Evolutionary conservation across 2,113 vertebrate genomes (phyloP).

Genomic region (Asarcornis scutulata): DNA sequence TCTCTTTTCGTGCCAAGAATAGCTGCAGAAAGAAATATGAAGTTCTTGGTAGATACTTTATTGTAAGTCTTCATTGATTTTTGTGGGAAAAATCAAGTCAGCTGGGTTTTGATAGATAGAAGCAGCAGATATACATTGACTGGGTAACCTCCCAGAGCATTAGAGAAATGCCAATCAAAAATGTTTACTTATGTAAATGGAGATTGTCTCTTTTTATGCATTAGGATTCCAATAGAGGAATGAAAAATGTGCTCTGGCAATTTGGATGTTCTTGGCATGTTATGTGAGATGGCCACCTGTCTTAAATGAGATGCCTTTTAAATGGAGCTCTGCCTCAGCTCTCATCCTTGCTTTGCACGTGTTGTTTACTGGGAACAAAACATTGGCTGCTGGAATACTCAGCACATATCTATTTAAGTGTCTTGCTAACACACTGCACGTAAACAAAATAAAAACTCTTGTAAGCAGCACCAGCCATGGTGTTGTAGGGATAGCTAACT

Average conservation of each 20-base stretch:
- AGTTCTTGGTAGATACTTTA: neutral
- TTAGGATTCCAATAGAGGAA: neutral
- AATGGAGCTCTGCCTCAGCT: neutral
- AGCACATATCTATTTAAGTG: neutral
- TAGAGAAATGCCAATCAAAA: neutral
- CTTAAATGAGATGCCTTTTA: neutral
- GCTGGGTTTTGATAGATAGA: neutral
- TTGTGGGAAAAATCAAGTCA: neutral
- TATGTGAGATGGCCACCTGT: neutral
- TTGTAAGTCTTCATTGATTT: neutral
- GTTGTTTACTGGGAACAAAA: neutral
- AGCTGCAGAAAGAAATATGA: neutral
- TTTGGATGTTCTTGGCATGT: neutral
- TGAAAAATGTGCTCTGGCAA: neutral
- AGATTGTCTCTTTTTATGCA: neutral
- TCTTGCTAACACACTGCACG: neutral
- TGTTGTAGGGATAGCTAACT: neutral
- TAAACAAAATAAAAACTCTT: neutral
- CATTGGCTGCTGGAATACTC: neutral
- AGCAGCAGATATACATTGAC: neutral
- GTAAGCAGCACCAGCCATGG: neutral
- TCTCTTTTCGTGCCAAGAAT: neutral
- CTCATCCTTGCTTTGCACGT: neutral
- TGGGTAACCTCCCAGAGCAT: neutral
- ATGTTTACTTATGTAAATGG: neutral